Conservation (phyloP, 2,888 invertebrate species). For the Molorchus minor region DNA sequence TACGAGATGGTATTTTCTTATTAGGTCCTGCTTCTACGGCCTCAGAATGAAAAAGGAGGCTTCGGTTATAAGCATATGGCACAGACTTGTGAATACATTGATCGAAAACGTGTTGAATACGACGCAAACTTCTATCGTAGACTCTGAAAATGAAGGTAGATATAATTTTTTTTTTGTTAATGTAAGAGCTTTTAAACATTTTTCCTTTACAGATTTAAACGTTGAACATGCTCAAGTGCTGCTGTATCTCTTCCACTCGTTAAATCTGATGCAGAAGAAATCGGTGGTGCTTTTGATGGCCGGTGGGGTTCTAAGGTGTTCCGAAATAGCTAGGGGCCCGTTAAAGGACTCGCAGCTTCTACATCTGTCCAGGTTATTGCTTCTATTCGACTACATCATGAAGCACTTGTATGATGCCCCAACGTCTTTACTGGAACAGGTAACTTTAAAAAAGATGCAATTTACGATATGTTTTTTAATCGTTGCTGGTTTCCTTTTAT, state of each 20-base stretch:
- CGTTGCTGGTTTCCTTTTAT: conserved; percentile 29
- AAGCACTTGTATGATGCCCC: conserved; percentile 95
- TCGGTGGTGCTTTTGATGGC: conserved; percentile 86
- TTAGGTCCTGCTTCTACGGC: conserved; percentile 78
- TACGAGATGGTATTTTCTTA: no score
- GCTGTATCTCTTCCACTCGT: conserved; percentile 91
- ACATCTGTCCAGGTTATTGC: conserved; percentile 81
- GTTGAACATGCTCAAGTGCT: conserved; percentile 95
- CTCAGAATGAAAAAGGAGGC: conserved; percentile 88
- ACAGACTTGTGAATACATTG: conserved; percentile 86
- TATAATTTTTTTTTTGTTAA: neutral
- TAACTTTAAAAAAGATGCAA: conserved; percentile 54
- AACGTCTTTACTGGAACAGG: conserved; percentile 84
- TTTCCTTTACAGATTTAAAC: conserved; percentile 77
- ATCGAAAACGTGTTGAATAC: conserved; percentile 83
- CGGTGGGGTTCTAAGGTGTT: conserved; percentile 75
- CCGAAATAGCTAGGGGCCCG: conserved; percentile 69
- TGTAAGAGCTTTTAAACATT: neutral
- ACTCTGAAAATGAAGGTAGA: conserved; percentile 78
- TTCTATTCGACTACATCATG: conserved; percentile 93
- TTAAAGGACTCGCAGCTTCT: conserved; percentile 78
- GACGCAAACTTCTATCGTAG: conserved; percentile 67
- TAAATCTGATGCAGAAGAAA: conserved; percentile 97
- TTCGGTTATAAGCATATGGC: conserved; percentile 91
- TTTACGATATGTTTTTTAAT: neutral